These are phyloP conservation scores for Mobula hypostoma DNA, from an alignment of 2,113 vertebrate species.

Conservation along the genomic window DNA sequence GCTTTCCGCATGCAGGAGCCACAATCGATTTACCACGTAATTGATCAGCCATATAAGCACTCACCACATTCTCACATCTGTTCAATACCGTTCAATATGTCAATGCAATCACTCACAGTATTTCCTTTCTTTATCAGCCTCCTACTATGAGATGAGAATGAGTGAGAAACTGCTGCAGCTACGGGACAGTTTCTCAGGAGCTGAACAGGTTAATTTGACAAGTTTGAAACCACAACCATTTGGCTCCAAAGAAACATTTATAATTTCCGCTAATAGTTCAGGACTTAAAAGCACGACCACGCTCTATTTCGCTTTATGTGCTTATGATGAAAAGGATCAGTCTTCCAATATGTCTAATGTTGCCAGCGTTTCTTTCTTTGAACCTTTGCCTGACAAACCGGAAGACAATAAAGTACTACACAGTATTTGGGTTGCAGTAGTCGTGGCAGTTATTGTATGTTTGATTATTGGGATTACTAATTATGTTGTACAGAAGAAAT, in stretches of 20 bases:
- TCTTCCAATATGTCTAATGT: no score
- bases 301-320: constrained; percentile 51
- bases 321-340: constrained; percentile 11
- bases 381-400: neutral
- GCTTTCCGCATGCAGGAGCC: no score
- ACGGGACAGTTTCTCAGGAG: constrained; percentile 47
- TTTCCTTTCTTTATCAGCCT: constrained; percentile 47
- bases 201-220: constrained; percentile 46
- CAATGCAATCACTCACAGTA: neutral
- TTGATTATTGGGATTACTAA: constrained; percentile 42
- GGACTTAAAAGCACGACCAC: constrained; percentile 41
- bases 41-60: no score
- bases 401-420: constrained; percentile 41
- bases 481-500: constrained; percentile 19
- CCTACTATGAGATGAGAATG: constrained; percentile 54
- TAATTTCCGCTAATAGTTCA: constrained; percentile 46
- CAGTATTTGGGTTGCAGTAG: constrained; percentile 42
- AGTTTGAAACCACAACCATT: constrained; percentile 46
- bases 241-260: constrained; percentile 50
- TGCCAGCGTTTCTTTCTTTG: neutral
- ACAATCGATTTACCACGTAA: no score
- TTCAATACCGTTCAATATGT: no score
- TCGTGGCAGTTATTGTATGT: constrained; percentile 42
- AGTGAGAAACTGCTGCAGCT: constrained; percentile 46
- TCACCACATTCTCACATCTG: no score